Conservation (phyloP, 2,888 invertebrate genomes). For the Nycteola revayana region DNA sequence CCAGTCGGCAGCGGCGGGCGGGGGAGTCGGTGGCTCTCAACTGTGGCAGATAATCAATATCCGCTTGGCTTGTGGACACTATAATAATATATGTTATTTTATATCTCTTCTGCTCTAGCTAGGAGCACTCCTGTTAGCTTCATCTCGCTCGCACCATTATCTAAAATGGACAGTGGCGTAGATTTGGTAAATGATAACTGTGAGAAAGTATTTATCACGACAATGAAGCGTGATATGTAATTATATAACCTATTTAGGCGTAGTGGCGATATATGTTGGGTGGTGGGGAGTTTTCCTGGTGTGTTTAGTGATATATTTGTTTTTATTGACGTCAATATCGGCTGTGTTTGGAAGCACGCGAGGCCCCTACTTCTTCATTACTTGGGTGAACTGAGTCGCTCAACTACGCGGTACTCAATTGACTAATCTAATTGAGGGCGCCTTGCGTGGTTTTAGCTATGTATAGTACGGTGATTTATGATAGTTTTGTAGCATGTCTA, state of each 20-base stretch:
- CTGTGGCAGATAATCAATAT: constrained; percentile 84
- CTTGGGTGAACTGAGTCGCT: constrained; percentile 36
- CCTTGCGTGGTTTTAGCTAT: constrained; percentile 33
- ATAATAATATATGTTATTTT: constrained; percentile 81
- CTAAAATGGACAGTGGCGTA: constrained; percentile 82
- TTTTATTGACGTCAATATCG: constrained; percentile 62
- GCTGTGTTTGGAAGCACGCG: constrained; percentile 51
- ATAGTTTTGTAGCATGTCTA: constrained; percentile 4
- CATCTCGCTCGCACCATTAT: constrained; percentile 72
- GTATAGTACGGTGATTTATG: constrained; percentile 31
- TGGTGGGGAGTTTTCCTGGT: constrained; percentile 32
- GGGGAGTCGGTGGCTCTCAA: constrained; percentile 77
- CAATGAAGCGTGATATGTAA: constrained; percentile 80
- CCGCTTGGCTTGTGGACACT: constrained; percentile 83
- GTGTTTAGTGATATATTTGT: constrained; percentile 66
- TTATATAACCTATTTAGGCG: constrained; percentile 76
- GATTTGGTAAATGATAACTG: constrained; percentile 82
- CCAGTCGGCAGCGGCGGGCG: constrained; percentile 43
- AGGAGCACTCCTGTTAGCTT: constrained; percentile 28
- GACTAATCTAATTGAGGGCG: constrained; percentile 51
- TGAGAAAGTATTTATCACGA: constrained; percentile 82
- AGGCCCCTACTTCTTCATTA: constrained; percentile 54
- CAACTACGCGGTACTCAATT: constrained; percentile 50
- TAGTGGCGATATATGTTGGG: constrained; percentile 55
- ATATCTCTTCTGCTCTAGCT: constrained; percentile 57